These are phyloP conservation scores for Sebastes matsubarae DNA, from an alignment of 2,797 vertebrate genomes.

Conservation along the genomic window DNA sequence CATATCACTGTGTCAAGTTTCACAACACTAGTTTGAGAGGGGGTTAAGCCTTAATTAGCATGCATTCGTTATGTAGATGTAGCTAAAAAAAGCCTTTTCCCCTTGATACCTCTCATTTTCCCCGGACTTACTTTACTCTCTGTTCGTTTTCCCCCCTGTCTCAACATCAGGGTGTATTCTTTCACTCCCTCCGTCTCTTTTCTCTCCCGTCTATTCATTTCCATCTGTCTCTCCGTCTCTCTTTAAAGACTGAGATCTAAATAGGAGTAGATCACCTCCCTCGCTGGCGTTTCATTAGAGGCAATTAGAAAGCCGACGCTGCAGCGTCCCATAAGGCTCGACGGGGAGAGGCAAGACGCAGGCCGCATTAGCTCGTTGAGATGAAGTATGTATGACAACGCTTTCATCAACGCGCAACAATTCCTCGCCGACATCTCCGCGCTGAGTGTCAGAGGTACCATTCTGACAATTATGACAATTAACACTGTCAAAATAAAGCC, in stretches of 20 bases:
- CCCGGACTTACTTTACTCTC: constrained; percentile 30
- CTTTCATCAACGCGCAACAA: constrained; percentile 79
- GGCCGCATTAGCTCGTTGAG: constrained; percentile 75
- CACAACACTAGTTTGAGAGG: constrained; percentile 32
- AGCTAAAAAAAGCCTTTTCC: constrained; percentile 50
- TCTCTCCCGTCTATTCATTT: constrained; percentile 14
- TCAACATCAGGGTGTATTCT: constrained; percentile 4
- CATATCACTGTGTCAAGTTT: constrained; percentile 57
- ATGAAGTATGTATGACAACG: constrained; percentile 80
- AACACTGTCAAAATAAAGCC: constrained; percentile 86
- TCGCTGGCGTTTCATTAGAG: constrained; percentile 80
- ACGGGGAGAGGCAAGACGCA: constrained; percentile 61
- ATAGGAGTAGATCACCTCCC: constrained; percentile 76
- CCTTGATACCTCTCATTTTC: constrained; percentile 47
- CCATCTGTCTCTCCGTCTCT: constrained; percentile 57
- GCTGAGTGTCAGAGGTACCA: constrained; percentile 82
- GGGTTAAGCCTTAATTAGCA: constrained; percentile 60
- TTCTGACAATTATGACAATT: constrained; percentile 86
- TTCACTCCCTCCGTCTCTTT: constrained; percentile 23
- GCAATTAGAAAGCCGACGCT: constrained; percentile 79
- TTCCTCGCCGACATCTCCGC: constrained; percentile 68
- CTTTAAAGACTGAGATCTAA: constrained; percentile 74
- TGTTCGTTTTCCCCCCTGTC: background rate
- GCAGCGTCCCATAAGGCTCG: constrained; percentile 73
- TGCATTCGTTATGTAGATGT: constrained; percentile 52